These are phyloP conservation scores for Meloidogyne hapla DNA, from an alignment of 1,140 invertebrate species.

Conservation along the genomic window DNA sequence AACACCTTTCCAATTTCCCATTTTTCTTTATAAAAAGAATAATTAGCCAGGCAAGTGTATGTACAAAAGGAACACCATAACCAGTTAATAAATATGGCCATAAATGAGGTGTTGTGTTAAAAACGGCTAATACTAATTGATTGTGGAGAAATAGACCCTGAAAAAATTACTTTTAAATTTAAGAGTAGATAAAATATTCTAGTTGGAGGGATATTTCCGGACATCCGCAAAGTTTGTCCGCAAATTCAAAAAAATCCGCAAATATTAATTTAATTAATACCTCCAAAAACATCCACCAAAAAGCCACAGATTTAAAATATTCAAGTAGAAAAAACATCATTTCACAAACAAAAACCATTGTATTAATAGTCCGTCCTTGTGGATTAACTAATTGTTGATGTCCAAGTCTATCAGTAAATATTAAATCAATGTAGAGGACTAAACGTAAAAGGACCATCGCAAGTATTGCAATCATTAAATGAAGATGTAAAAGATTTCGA, in stretches of 20 bases:
- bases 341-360: slow-evolving; percentile 78
- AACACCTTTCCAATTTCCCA: slow-evolving; percentile 60
- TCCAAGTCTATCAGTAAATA: slow-evolving; percentile 66
- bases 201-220: too few species aligned
- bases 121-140: slow-evolving; percentile 76
- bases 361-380: slow-evolving; percentile 70
- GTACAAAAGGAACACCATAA: slow-evolving; percentile 71
- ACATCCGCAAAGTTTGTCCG: too few species aligned
- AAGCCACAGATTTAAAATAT: slow-evolving; percentile 82
- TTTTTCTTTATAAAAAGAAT: slow-evolving; percentile 56
- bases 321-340: slow-evolving; percentile 77
- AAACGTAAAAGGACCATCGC: slow-evolving; percentile 80
- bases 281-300: slow-evolving; percentile 92
- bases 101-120: slow-evolving; percentile 76
- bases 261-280: slow-evolving; percentile 58
- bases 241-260: background rate
- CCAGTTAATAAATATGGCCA: slow-evolving; percentile 75
- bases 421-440: slow-evolving; percentile 80
- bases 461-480: slow-evolving; percentile 81
- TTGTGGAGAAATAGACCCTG: slow-evolving; percentile 65
- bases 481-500: slow-evolving; percentile 81
- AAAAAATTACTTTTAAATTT: background rate
- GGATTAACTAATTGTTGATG: slow-evolving; percentile 38
- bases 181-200: background rate
- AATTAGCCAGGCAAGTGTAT: slow-evolving; percentile 56